Base-by-base conservation (phyloP, 2,888 invertebrate species). In the Dryobotodes eremita region DNA sequence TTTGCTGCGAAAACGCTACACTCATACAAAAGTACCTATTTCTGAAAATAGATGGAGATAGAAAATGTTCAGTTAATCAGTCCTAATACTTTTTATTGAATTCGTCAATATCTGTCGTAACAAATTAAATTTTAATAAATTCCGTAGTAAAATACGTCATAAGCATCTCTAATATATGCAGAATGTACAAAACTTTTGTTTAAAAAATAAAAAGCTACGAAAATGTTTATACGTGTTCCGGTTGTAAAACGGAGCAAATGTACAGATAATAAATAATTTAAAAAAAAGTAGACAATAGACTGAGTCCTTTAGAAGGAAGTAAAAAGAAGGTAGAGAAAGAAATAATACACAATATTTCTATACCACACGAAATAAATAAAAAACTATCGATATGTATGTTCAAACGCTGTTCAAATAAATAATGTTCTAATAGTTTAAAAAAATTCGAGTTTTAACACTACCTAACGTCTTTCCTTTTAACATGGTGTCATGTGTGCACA, bases 21-120 rank as follows among this genome's bases (percentile, higher is more conserved):
- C 96, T 95, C 97, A 93, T 95, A 96, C 94, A 97, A 97, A 97
- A 97, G 97, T 97, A 97, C 97, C 97, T 97, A 97, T 96, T 97
- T 97, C 97, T 97, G 97, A 97, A 97, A 97, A 97, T 97, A 97
- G 97, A 97, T 97, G 97, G 97, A 97, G 97, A 97, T 97, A 97
- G 97, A 97, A 97, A 95, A 96, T 96, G 96, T 96, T 96, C 96
- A 95, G 95, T 92, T 92, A 89, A 88, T 90, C 95, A 96, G 87
- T 83, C 89, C 84, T 88, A 76, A 75, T 86, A 92, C 96, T 94
- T 92, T 93, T 94, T 86, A 59, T 61, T 53, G 6, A 53, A 66
- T 66, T 71, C 31, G 17, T 59, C 17, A 50, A 86, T 78, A 70
- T 20, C 31, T 10, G 5, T 8, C 0, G 13, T 57, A 36, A 17